Evolutionary conservation across 1,140 invertebrate genomes (phyloP), one percentile per base, ranked within the genome.

Genomic region (Diploscapter pachys): DNA sequence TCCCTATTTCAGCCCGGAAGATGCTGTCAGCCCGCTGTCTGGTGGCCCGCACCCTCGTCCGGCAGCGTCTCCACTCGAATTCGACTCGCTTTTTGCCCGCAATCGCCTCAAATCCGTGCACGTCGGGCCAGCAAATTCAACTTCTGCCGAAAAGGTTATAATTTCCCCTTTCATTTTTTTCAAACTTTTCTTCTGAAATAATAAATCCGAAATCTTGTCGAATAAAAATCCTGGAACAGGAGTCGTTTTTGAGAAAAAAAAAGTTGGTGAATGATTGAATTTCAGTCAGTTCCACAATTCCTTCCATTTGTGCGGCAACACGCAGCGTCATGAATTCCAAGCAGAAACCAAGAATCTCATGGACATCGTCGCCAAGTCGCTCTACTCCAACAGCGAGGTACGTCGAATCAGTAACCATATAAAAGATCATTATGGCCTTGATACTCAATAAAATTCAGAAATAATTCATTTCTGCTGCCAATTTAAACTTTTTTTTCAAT

Each of bases 331-430:
- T 80, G 88, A 97, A 86, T 98, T 98, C 86, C 93, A 97, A 86
- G 95, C 96, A 0, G 95, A 98, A 88, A 98, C 95, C 0, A 89
- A 91, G 78, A 95, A 96, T 91, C 86, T 98, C 8, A 86, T 98
- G 50, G 94, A 98, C 86, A 98, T 98, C 87, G 95, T 98, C 6
- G 95, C 96, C 2, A 92, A 93, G 83, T 97, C 94, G 2, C 88
- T 98, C 8, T 98, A 98, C 88, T 97, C 95, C 0, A 95, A 98
- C 81, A 96, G 96, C 88, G 95, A 98, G 88, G 93, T 94, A 77
- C 9, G 9, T 55, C 5, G 72, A n/a, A 13, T 73, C 3, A 31
- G 8, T n/a, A 61, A 63, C 54, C 13, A n/a, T 48, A 48, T 79
- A 13, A 59, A 59, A 59, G 1, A 13, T 59, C 11, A 13, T 11